Conservation (phyloP, 2,797 vertebrate species). For the Podarcis siculus region DNA sequence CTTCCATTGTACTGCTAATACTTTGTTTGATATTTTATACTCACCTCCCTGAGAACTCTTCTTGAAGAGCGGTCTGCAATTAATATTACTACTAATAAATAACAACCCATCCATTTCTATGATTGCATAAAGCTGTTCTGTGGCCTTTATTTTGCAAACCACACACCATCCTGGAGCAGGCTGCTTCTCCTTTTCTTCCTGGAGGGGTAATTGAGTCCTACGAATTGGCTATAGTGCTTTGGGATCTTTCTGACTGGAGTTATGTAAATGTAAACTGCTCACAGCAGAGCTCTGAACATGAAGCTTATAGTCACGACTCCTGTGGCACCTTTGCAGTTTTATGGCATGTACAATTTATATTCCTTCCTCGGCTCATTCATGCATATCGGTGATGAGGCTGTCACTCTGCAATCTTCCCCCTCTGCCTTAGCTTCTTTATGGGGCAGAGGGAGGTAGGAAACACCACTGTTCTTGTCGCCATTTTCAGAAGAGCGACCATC, state of each 20-base stretch:
- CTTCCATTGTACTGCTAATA: too few relatives aligned
- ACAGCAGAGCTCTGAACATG: neutral
- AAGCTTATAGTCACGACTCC: neutral
- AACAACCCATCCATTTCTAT: neutral
- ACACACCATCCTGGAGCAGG: neutral
- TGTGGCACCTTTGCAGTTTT: neutral
- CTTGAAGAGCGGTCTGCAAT: too few relatives aligned
- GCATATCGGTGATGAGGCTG: neutral
- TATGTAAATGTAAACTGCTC: neutral
- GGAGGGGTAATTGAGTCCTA: neutral
- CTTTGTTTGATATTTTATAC: too few relatives aligned
- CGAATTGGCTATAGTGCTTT: neutral
- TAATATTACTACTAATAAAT: too few relatives aligned
- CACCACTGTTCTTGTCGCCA: neutral
- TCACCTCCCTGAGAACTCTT: too few relatives aligned
- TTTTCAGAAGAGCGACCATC: neutral
- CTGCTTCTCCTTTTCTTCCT: neutral
- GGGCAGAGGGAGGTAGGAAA: fast-evolving
- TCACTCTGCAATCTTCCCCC: neutral
- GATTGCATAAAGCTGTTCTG: neutral
- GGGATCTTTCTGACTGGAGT: neutral
- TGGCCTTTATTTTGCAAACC: neutral
- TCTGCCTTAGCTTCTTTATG: neutral
- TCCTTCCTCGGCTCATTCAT: neutral
- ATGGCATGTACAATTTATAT: conserved; percentile 18